Conservation (phyloP, 2,797 vertebrate species). For the Alcedo quadribrachys region DNA sequence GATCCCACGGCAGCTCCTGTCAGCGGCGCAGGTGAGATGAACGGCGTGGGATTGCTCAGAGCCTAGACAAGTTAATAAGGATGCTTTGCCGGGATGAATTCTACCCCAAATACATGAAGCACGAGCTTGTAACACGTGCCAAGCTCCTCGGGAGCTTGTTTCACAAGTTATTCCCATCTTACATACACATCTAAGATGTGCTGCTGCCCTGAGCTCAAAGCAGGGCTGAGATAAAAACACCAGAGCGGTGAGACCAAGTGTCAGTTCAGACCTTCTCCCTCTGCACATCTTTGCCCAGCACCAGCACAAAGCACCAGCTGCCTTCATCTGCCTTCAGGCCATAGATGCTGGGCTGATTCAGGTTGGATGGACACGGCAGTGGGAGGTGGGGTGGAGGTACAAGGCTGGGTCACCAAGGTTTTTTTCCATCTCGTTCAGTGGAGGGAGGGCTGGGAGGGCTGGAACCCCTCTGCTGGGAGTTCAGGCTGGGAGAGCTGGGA, state of each 20-base stretch:
- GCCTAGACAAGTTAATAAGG: slow-evolving; percentile 40
- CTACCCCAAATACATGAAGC: slow-evolving; percentile 7
- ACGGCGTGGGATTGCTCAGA: background rate
- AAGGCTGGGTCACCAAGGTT: background rate
- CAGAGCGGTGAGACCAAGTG: background rate
- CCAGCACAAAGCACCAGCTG: background rate
- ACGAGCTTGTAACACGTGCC: background rate
- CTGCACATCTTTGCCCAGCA: background rate
- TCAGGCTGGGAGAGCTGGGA: too few relatives aligned
- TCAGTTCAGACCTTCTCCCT: background rate
- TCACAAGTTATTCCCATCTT: background rate
- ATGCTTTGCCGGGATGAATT: background rate
- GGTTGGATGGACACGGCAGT: accelerated
- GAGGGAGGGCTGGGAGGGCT: too few relatives aligned
- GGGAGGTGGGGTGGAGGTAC: background rate
- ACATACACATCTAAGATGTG: background rate
- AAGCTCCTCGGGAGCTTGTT: slow-evolving; percentile 43
- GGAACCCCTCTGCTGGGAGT: too few relatives aligned
- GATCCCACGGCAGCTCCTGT: background rate
- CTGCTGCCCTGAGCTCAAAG: background rate
- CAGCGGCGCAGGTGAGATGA: slow-evolving; percentile 42
- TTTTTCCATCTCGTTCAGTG: background rate
- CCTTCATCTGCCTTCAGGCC: background rate
- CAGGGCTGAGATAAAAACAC: background rate
- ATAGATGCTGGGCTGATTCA: background rate